Percentiles rank a stretch among this genome's conserved stretches.
phyloP scores from a whole-genome alignment of 1,140 invertebrate species.

The Nephila pilipes region DNA sequence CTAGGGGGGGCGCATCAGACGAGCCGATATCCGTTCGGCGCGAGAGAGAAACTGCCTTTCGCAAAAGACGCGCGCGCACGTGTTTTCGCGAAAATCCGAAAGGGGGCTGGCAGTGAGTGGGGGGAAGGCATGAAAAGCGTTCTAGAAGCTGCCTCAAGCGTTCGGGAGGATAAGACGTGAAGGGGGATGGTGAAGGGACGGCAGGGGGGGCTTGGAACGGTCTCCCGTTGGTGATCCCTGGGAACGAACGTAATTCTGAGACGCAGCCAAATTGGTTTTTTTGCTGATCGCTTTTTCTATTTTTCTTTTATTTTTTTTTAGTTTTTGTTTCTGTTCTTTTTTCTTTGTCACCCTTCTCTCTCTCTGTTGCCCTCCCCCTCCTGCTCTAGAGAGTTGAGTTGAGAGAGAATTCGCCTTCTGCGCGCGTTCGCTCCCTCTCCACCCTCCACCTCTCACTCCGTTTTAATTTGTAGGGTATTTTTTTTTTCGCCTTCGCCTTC shows the following conservation, averaged over 20 bases:
- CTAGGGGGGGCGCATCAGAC: constrained; percentile 42
- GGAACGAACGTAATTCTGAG: constrained; percentile 74
- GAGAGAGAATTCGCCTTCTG: constrained; percentile 57
- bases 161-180: constrained; percentile 59
- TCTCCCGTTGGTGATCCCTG: constrained; percentile 71
- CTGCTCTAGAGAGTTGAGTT: constrained; percentile 41
- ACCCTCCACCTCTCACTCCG: not conserved
- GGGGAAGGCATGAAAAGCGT: not conserved
- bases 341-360: constrained; percentile 73
- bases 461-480: constrained; percentile 73
- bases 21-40: constrained; percentile 76
- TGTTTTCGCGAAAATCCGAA: constrained; percentile 70
- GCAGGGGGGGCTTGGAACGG: constrained; percentile 55
- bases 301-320: constrained; percentile 37
- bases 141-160: constrained; percentile 45
- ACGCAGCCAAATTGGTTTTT: constrained; percentile 76
- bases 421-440: not conserved
- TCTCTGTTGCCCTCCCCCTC: not conserved
- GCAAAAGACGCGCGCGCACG: constrained; percentile 73
- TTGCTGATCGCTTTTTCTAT: constrained; percentile 72
- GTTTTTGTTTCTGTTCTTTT: constrained; percentile 9
- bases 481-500: constrained; percentile 45
- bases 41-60: constrained; percentile 66
- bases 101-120: not conserved
- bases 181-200: constrained; percentile 11